Evolutionary conservation across 1,140 invertebrate genomes (phyloP).

Genomic region (Thaumatotibia leucotreta): DNA sequence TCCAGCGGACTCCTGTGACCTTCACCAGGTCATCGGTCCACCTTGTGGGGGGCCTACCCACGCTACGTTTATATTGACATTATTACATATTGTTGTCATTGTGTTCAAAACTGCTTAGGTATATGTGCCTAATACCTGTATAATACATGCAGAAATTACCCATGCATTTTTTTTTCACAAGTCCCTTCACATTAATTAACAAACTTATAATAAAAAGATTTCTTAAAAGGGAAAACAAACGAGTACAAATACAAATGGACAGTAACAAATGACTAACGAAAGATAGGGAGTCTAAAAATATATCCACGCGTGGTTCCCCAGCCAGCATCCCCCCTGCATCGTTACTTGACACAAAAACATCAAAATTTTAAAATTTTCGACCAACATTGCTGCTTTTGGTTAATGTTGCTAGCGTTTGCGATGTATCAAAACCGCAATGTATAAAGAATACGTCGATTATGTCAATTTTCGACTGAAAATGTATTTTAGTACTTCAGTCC

Average conservation of each 20-base stretch:
- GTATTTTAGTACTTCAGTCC: conserved; percentile 12
- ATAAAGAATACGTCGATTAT: background rate
- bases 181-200: background rate
- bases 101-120: too few relatives aligned
- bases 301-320: conserved; percentile 43
- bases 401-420: background rate
- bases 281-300: conserved; percentile 55
- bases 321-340: conserved; percentile 28
- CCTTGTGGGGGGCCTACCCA: too few relatives aligned
- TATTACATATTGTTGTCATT: too few relatives aligned
- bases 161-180: too few relatives aligned
- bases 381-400: conserved; percentile 21
- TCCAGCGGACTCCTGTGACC: too few relatives aligned
- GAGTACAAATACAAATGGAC: conserved; percentile 8
- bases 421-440: background rate
- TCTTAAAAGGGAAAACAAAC: conserved; percentile 1
- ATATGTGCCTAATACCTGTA: too few relatives aligned
- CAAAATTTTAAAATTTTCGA: background rate
- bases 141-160: too few relatives aligned
- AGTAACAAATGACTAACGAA: conserved; percentile 45
- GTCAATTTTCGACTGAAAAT: background rate
- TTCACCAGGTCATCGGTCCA: too few relatives aligned
- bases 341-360: background rate
- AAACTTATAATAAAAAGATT: background rate
- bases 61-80: too few relatives aligned